These are phyloP conservation scores for Strigamia maritima DNA, from an alignment of 2,888 invertebrate genomes.

Conservation along the genomic window DNA sequence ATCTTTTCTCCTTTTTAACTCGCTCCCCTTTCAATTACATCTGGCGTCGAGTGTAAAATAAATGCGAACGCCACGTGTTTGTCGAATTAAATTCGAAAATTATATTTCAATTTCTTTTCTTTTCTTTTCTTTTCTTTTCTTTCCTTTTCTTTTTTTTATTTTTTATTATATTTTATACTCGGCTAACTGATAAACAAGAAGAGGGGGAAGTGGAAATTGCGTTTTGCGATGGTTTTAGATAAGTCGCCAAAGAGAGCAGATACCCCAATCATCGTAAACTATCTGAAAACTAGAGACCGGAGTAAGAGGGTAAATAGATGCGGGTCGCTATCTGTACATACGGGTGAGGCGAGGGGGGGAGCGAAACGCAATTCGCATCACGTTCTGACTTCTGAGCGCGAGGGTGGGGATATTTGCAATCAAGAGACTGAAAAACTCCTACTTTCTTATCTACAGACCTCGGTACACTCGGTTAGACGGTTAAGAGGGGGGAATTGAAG, in stretches of 20 bases:
- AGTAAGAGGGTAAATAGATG: slow-evolving; percentile 25
- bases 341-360: too few species aligned
- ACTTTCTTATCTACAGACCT: slow-evolving; percentile 11
- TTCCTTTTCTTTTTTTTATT: background rate
- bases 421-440: slow-evolving; percentile 32
- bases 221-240: slow-evolving; percentile 8
- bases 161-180: background rate
- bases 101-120: background rate
- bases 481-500: background rate
- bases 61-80: slow-evolving; percentile 1
- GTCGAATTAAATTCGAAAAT: slow-evolving; percentile 2
- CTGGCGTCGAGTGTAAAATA: slow-evolving; percentile 13
- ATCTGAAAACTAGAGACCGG: slow-evolving; percentile 6
- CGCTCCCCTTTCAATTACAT: slow-evolving; percentile 5
- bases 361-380: slow-evolving; percentile 25
- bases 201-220: background rate
- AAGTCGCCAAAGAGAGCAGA: background rate
- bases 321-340: background rate
- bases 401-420: slow-evolving; percentile 21
- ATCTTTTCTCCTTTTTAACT: background rate
- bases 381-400: background rate
- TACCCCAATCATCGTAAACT: slow-evolving; percentile 19
- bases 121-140: background rate
- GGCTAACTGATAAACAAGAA: background rate
- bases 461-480: too few species aligned